These are phyloP conservation scores for Zaprionus inermis DNA, from an alignment of 1,140 invertebrate species.

Conservation along the genomic window DNA sequence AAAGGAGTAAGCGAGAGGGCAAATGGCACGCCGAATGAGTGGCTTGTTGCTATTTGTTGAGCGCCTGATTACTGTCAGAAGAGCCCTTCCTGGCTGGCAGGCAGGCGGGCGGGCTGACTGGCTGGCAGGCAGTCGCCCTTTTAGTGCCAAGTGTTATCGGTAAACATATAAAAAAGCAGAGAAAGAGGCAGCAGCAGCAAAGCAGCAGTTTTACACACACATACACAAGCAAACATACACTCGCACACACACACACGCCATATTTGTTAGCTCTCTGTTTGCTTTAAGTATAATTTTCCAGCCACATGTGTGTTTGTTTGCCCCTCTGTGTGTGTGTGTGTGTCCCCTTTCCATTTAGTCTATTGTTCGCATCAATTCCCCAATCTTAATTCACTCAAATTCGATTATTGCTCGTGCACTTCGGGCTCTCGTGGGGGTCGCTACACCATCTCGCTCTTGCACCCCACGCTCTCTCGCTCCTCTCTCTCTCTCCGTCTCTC, in stretches of 20 bases:
- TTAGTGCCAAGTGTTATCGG: constrained; percentile 82
- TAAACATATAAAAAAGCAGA: constrained; percentile 79
- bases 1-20: constrained; percentile 3
- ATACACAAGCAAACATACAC: constrained; percentile 12
- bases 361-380: constrained; percentile 78
- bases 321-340: neutral
- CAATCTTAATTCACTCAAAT: constrained; percentile 84
- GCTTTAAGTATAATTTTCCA: constrained; percentile 78
- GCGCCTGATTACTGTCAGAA: constrained; percentile 78
- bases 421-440: constrained; percentile 32
- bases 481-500: neutral
- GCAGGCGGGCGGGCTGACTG: constrained; percentile 24
- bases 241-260: constrained; percentile 13
- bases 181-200: constrained; percentile 22
- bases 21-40: constrained; percentile 31
- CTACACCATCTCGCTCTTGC: neutral
- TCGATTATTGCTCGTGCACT: constrained; percentile 80
- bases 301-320: constrained; percentile 19
- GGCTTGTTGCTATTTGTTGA: constrained; percentile 81
- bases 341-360: constrained; percentile 46
- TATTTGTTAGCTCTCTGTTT: constrained; percentile 65
- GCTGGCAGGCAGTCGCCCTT: constrained; percentile 63
- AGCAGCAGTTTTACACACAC: neutral
- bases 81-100: constrained; percentile 20
- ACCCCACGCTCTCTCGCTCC: neutral